phyloP scores from a whole-genome alignment of 2,113 vertebrate genomes.

The Rhinolophus sinicus region DNA sequence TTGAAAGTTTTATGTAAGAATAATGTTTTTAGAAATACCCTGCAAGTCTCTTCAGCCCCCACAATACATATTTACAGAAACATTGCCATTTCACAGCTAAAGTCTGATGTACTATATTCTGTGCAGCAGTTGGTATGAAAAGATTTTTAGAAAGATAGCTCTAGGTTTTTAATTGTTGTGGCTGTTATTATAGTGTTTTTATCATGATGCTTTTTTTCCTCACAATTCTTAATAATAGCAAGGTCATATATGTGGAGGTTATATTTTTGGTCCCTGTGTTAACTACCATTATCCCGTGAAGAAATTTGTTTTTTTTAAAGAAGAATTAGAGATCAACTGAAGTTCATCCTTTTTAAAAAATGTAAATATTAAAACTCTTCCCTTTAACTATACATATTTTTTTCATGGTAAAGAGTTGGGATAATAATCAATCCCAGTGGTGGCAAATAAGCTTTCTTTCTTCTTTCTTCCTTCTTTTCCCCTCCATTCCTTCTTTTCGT shows the following conservation, averaged over 20 bases:
- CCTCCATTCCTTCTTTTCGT: background rate
- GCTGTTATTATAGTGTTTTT: background rate
- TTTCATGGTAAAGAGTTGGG: background rate
- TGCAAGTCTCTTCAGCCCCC: background rate
- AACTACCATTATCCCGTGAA: background rate
- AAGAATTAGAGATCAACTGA: background rate
- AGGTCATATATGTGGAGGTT: background rate
- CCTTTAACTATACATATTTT: background rate
- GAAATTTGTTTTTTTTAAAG: background rate
- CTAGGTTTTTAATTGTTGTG: background rate
- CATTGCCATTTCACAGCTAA: background rate
- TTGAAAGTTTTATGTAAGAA: background rate
- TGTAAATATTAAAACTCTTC: background rate
- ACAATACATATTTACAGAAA: background rate
- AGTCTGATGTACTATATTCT: background rate
- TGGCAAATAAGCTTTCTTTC: background rate
- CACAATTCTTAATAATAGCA: background rate
- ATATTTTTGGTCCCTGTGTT: background rate
- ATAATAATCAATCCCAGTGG: background rate
- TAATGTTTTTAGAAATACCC: background rate
- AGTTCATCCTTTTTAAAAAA: background rate
- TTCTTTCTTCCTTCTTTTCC: background rate
- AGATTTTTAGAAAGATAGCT: background rate
- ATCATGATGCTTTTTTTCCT: background rate
- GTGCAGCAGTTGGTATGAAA: background rate